These are phyloP conservation scores for Macaca mulatta DNA, from an alignment of 2,113 vertebrate species.

Conservation along the genomic window DNA sequence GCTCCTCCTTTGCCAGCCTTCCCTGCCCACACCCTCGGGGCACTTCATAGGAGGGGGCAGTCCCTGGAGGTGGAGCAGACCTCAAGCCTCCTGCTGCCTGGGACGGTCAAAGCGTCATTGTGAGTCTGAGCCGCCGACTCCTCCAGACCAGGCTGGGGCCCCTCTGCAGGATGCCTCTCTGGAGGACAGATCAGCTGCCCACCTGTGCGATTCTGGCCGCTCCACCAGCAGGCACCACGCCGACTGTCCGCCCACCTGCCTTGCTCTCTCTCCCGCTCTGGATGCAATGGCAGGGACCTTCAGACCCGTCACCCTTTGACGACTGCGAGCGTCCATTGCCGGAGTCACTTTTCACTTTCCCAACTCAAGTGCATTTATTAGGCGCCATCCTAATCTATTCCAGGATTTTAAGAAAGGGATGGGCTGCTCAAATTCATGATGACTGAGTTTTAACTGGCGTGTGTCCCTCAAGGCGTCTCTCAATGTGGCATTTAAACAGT, in stretches of 20 bases:
- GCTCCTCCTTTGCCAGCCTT: background rate
- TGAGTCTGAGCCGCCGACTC: too few species aligned
- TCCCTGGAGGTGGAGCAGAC: background rate
- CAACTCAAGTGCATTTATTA: accelerated
- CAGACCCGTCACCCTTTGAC: accelerated
- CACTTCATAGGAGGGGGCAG: background rate
- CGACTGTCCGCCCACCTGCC: accelerated
- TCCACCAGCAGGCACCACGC: accelerated
- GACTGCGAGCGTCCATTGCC: accelerated
- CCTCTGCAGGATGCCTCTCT: background rate
- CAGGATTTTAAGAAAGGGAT: accelerated
- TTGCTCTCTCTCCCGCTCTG: accelerated
- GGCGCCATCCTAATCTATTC: accelerated
- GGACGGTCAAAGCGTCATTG: accelerated
- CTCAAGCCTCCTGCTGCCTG: background rate
- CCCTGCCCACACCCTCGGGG: accelerated
- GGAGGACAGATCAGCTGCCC: background rate
- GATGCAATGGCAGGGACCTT: accelerated
- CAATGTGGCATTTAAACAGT: background rate
- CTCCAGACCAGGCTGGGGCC: background rate
- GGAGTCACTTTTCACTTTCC: accelerated
- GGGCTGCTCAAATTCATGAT: accelerated
- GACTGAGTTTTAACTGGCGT: accelerated
- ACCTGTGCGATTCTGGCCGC: background rate
- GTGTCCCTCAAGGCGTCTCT: background rate